Percentiles rank a stretch among this genome's conserved stretches.
Evolutionary conservation across 2,113 vertebrate species (phyloP).

Genomic region (Anarrhichthys ocellatus): DNA sequence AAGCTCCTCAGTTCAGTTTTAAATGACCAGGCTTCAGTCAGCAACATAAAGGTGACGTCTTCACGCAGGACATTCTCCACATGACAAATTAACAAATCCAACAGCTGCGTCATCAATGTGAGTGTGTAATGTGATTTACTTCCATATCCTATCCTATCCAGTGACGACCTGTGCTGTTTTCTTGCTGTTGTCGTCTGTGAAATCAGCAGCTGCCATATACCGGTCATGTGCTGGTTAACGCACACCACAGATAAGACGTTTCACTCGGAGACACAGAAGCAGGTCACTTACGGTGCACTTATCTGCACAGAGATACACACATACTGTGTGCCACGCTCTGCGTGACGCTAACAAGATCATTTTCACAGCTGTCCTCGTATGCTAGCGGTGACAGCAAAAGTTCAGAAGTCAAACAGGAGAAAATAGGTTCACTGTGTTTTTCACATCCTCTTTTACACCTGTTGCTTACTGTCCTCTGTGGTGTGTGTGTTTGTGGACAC

Average conservation of each 20-base stretch:
- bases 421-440: constrained; percentile 25
- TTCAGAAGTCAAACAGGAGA: constrained; percentile 53
- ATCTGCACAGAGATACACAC: constrained; percentile 14
- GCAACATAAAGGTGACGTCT: constrained; percentile 9
- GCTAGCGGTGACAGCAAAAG: constrained; percentile 47
- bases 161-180: constrained; percentile 13
- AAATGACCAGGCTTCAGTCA: constrained; percentile 1
- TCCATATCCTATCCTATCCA: constrained; percentile 24
- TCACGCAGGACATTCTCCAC: background rate
- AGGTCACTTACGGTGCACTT: constrained; percentile 18
- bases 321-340: constrained; percentile 9
- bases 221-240: constrained; percentile 14
- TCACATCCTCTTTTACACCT: constrained; percentile 66
- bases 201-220: constrained; percentile 44
- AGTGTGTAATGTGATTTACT: constrained; percentile 52
- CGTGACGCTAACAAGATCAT: constrained; percentile 34
- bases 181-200: constrained; percentile 7
- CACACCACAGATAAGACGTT: background rate
- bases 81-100: constrained; percentile 29
- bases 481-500: constrained; percentile 15
- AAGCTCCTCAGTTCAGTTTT: background rate
- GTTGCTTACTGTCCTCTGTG: constrained; percentile 55
- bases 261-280: background rate
- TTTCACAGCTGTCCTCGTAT: constrained; percentile 67
- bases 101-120: constrained; percentile 38